A percentile compares a stretch with the other conserved stretches of the same genome.
These are phyloP conservation scores for Tenualosa ilisha DNA, from an alignment of 2,797 vertebrate genomes.

Conservation along the genomic window DNA sequence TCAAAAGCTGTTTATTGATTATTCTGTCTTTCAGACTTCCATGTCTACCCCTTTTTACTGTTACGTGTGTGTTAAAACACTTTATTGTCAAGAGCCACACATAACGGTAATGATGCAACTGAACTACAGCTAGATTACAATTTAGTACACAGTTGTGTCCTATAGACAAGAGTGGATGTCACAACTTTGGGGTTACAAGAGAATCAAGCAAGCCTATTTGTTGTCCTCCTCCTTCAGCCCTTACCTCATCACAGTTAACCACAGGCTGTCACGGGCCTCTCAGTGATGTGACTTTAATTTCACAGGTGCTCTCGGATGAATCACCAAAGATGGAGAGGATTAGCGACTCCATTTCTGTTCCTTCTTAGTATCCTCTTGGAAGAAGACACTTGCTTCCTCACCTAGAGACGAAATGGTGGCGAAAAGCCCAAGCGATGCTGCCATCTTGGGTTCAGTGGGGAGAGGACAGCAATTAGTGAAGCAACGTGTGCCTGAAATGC, in stretches of 20 bases:
- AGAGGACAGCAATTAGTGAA: slow-evolving; percentile 1
- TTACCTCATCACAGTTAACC: neutral
- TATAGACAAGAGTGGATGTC: too few relatives aligned
- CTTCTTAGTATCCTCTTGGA: neutral
- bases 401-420: neutral
- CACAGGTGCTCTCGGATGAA: neutral
- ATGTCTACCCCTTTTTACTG: too few relatives aligned
- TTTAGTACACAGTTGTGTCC: too few relatives aligned
- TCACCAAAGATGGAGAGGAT: neutral
- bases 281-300: neutral
- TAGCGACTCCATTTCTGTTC: neutral
- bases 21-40: neutral
- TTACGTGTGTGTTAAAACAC: too few relatives aligned
- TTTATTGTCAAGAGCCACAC: too few relatives aligned
- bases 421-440: neutral
- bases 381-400: neutral
- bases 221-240: neutral
- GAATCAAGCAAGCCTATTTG: too few relatives aligned
- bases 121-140: too few relatives aligned
- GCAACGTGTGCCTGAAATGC: neutral
- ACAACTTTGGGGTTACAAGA: too few relatives aligned
- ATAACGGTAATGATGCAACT: neutral
- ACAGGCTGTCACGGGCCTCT: neutral
- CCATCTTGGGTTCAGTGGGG: neutral
- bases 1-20: neutral